Base-by-base conservation (phyloP, 2,797 vertebrate genomes). In the Sciaenops ocellatus region DNA sequence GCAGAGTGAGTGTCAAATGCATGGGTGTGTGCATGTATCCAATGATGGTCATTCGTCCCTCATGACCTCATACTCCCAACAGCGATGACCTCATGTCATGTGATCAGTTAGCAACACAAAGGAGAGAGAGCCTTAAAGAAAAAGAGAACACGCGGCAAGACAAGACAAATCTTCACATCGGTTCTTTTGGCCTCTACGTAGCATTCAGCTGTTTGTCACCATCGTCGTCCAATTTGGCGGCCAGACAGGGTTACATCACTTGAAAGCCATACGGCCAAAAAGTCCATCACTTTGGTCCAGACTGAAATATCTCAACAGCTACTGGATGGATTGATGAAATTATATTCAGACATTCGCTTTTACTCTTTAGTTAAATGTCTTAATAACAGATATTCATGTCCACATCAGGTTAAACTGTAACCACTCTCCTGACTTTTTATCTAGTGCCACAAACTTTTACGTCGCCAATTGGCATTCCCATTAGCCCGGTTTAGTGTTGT, bases 61-160 rank as follows among this genome's bases (percentile, higher is more conserved):
- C 59, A 82, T 89, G 90, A 93, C 82, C 73, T 90, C 88, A 90
- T 57, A 9, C 61, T 89, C 85, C 83, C 84, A 75, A 38, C 26
- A 64, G 65, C 54, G n/a, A 87, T 91, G 86, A 92, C 85, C 78
- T 92, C 90, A 92, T 89, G 79, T 85, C 81, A 78, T 69, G 81
- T 62, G 79, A 86, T 73, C 72, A 48, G 24, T 44, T 55, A 65
- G 70, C 24, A 66, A 59, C 38, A 46, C 28, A 67, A 64, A 3
- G 50, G 15, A 57, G 17, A 50, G 47, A 56, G 15, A n/a, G 30
- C 41, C 12, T 2, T 5, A 28, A 51, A 16, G 4, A 69, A 20
- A 50, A 52, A 42, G 11, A 64, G 47, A 9, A 38, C 34, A 38
- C 34, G 34, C 34, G 9, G 34, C 8, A 38, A 38, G 8, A 38